Base-by-base conservation (phyloP, 2,113 vertebrate species). In the Callithrix jacchus region DNA sequence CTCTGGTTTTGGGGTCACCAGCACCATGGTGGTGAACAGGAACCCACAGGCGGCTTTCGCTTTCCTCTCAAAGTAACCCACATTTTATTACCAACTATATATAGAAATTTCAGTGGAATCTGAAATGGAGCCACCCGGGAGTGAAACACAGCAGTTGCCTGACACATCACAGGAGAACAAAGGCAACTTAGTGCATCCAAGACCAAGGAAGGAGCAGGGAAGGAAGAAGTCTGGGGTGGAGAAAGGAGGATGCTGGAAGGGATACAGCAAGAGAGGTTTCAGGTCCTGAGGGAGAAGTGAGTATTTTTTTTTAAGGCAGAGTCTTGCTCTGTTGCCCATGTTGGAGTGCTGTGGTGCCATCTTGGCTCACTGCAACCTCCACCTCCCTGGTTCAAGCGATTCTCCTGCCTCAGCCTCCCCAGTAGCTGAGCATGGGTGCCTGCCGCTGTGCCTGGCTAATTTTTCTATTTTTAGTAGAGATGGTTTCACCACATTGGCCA, bases 71-170 rank as follows among this genome's bases (percentile, higher is more conserved):
- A 68, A 79, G 77, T 47, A 88, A 54, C 85, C n/a, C 82, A 79
- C 54, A 70, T 77, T 95, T 96, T 81, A 77, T 66, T 89, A 80
- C 49, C 71, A 74, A 89, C 37, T 80, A 73, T 13, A 73, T 42
- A 58, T 27, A 87, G 87, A 87, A 30, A 27, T 23, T 93, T 96
- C 92, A 16, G 71, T 52, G 74, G 47, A 47, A 25, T 91, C 21
- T 58, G 92, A 89, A 89, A 89, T 12, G 71, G 74, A 94, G 84
- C 40, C 40, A 76, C 70, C 37, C 42, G 17, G 32, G 82, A 95
- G 79, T 20, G 56, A 94, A 49, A 77, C 0, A 1, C 47, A 37
- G 89, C 47, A 70, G 81, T 49, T 90, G 49, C 70, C n/a, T 7
- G 52, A 84, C 10, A 49, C 84, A 86, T 84, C 16, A 13, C 12